A percentile compares a stretch with the other conserved stretches of the same genome.
These are phyloP conservation scores for Hoplias malabaricus DNA, from an alignment of 2,113 vertebrate genomes.

Conservation along the genomic window DNA sequence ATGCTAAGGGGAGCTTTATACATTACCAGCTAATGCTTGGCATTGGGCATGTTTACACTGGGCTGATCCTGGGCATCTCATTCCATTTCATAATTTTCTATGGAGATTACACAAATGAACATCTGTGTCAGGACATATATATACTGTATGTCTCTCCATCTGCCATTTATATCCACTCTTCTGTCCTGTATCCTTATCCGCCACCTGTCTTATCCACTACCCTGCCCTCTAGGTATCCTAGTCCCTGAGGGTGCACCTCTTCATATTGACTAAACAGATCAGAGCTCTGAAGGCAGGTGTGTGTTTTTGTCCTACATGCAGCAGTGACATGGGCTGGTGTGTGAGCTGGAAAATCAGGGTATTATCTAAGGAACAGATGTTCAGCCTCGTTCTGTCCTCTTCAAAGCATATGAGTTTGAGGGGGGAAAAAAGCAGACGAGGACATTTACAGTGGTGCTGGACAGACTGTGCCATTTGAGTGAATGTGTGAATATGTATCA, in stretches of 20 bases:
- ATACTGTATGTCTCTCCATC: neutral
- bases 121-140: too few relatives aligned
- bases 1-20: too few relatives aligned
- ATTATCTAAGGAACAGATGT: conserved; percentile 28
- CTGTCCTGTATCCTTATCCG: too few relatives aligned
- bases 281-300: neutral
- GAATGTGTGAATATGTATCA: neutral
- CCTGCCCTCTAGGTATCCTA: neutral
- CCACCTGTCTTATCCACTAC: neutral
- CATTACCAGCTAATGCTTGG: too few relatives aligned
- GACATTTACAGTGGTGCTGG: neutral
- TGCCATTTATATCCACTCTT: neutral
- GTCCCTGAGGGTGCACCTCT: neutral
- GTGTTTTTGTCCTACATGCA: conserved; percentile 15
- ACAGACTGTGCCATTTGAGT: neutral
- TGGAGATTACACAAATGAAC: too few relatives aligned
- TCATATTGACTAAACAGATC: conserved; percentile 7
- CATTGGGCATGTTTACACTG: too few relatives aligned
- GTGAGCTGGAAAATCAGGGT: neutral
- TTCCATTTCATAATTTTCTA: too few relatives aligned
- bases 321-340: neutral
- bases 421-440: neutral
- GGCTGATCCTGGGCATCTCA: too few relatives aligned
- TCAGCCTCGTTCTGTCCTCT: conserved; percentile 1
- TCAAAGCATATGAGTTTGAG: conserved; percentile 2